Percentiles rank a stretch among this genome's conserved stretches.
These are phyloP conservation scores for Tiliqua scincoides DNA, from an alignment of 2,113 vertebrate genomes.

Conservation along the genomic window DNA sequence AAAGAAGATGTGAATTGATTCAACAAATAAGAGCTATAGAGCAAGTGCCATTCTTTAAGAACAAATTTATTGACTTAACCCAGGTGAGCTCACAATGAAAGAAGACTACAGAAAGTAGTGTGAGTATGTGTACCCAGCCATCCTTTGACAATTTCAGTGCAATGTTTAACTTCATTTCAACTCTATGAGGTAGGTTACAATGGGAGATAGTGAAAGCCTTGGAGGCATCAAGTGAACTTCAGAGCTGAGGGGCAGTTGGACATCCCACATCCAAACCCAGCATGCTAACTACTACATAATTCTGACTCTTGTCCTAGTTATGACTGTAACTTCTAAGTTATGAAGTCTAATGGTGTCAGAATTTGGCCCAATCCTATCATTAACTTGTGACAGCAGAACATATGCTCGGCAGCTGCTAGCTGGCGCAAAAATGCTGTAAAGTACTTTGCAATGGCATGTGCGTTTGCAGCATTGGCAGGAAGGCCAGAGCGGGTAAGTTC, in stretches of 20 bases:
- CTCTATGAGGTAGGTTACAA: neutral
- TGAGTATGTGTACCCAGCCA: neutral
- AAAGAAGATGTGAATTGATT: constrained; percentile 79
- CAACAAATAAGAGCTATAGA: constrained; percentile 83
- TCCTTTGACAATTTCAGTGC: neutral
- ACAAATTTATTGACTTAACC: constrained; percentile 85
- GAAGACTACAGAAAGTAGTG: neutral
- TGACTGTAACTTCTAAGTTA: too few species aligned
- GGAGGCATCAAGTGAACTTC: neutral
- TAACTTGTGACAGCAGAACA: too few species aligned
- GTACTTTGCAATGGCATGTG: too few species aligned
- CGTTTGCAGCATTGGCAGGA: too few species aligned
- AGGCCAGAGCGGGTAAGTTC: too few species aligned
- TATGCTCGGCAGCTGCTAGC: too few species aligned
- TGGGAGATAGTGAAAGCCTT: neutral
- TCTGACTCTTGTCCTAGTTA: neutral
- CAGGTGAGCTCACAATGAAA: constrained; percentile 77
- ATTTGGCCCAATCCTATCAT: too few species aligned
- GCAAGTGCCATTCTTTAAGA: constrained; percentile 69
- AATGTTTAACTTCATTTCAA: neutral
- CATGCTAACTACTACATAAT: neutral
- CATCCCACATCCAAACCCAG: neutral
- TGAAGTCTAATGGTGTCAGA: too few species aligned
- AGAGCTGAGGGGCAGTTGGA: neutral
- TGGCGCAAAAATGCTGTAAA: too few species aligned